Percentiles rank a stretch among this genome's conserved stretches.
phyloP scores from a whole-genome alignment of 2,797 vertebrate species.

The Amblyraja radiata region DNA sequence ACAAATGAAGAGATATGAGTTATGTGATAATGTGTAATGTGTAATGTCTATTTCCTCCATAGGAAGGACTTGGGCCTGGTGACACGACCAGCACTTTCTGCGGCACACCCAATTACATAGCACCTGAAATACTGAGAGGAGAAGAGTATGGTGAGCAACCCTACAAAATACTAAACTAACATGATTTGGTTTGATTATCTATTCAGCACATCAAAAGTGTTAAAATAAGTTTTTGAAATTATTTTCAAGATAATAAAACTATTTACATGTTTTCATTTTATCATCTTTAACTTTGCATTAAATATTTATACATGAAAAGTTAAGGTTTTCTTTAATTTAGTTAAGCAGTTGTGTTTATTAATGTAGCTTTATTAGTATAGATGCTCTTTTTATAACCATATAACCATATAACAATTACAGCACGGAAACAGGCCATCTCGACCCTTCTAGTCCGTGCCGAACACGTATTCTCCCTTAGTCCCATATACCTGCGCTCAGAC shows the following conservation, averaged over 20 bases:
- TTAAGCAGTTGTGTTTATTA: not conserved
- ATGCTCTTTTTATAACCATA: not conserved
- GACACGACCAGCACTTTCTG: slow-evolving; percentile 98
- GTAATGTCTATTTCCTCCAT: slow-evolving; percentile 42
- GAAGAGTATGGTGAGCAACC: slow-evolving; percentile 85
- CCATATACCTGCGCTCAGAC: no score
- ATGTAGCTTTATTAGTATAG: not conserved
- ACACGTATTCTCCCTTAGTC: no score
- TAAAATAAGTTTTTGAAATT: not conserved
- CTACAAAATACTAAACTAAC: not conserved
- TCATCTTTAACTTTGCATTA: not conserved
- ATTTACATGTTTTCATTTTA: slow-evolving; percentile 1
- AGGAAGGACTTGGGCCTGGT: slow-evolving; percentile 94
- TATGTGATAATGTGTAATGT: not conserved
- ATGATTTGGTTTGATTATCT: not conserved
- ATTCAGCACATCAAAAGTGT: not conserved
- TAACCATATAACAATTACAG: no score
- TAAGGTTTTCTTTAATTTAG: not conserved
- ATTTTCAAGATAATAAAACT: not conserved
- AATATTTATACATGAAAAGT: not conserved
- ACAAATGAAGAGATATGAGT: no score
- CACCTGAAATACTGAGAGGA: slow-evolving; percentile 90
- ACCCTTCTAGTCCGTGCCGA: no score
- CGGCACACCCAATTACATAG: slow-evolving; percentile 95
- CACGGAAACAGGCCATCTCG: no score